These are phyloP conservation scores for Epizoanthus ramosus DNA, from an alignment of 92 coral and sea anemone genomes.

Conservation along the genomic window DNA sequence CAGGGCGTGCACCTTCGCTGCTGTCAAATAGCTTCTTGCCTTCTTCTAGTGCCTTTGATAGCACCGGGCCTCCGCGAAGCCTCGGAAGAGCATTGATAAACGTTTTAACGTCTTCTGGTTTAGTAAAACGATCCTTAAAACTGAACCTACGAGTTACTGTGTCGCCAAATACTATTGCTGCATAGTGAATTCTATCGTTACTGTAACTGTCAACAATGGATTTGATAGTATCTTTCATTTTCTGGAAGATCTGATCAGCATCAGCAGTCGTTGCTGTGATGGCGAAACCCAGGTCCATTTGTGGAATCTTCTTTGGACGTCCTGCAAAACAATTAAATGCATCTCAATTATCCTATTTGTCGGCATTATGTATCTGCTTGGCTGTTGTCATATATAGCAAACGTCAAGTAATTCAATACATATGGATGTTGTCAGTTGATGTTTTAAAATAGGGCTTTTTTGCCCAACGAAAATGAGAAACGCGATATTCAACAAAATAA, in stretches of 20 bases:
- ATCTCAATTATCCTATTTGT: too few species aligned
- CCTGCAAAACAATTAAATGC: not conserved
- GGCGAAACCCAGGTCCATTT: conserved; percentile 84
- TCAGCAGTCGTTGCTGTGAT: conserved; percentile 74
- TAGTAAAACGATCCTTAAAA: conserved; percentile 46
- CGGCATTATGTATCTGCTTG: too few species aligned
- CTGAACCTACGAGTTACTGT: conserved; percentile 50
- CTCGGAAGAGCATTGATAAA: conserved; percentile 59
- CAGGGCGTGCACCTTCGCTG: conserved; percentile 53
- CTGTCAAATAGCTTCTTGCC: conserved; percentile 70
- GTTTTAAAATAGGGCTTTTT: too few species aligned
- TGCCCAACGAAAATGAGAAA: too few species aligned
- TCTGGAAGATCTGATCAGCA: conserved; percentile 56
- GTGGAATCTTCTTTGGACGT: conserved; percentile 43
- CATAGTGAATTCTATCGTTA: conserved; percentile 60
- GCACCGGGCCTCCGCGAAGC: conserved; percentile 57
- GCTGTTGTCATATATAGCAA: too few species aligned
- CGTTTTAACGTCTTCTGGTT: conserved; percentile 42
- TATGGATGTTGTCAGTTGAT: too few species aligned
- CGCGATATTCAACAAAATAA: too few species aligned
- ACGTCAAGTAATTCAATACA: too few species aligned
- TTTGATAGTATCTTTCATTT: conserved; percentile 78
- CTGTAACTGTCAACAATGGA: conserved; percentile 74
- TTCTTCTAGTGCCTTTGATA: conserved; percentile 75
- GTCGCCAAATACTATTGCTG: conserved; percentile 73